Evolutionary conservation across 2,113 vertebrate species (phyloP).

Genomic region (Odocoileus virginianus): DNA sequence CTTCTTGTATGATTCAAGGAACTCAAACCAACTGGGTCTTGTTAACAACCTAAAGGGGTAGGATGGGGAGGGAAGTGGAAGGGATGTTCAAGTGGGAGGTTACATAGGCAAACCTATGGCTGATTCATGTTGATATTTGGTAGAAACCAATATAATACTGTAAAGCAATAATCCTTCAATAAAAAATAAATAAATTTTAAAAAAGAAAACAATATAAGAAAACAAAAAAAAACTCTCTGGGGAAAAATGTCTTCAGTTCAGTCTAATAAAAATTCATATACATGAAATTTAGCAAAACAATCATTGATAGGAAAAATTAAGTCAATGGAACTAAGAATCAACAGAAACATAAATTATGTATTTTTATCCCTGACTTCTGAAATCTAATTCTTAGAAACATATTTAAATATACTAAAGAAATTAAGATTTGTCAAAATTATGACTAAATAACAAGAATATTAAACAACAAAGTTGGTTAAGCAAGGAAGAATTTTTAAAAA

Average conservation of each 20-base stretch:
- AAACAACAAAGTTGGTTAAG: not conserved
- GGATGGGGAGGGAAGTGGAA: not conserved
- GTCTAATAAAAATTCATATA: not conserved
- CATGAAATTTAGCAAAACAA: not conserved
- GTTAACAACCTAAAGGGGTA: not conserved
- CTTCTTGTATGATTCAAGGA: not conserved
- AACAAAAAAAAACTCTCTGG: not conserved
- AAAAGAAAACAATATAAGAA: not conserved
- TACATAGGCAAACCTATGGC: not conserved
- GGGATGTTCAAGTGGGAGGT: not conserved
- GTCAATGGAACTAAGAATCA: not conserved
- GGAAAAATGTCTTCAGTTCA: not conserved
- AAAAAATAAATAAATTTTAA: not conserved
- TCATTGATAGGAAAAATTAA: not conserved
- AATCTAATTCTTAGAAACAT: not conserved
- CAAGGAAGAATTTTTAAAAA: not conserved
- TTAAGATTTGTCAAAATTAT: not conserved
- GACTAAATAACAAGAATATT: not conserved
- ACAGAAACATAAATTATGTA: not conserved
- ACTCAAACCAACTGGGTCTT: not conserved
- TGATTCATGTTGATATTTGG: not conserved
- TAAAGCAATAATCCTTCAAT: not conserved
- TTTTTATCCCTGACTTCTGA: not conserved
- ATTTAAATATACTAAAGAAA: not conserved
- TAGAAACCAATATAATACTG: not conserved